Conservation (phyloP, 23 tunicate genomes). For the Oikopleura dioica region DNA sequence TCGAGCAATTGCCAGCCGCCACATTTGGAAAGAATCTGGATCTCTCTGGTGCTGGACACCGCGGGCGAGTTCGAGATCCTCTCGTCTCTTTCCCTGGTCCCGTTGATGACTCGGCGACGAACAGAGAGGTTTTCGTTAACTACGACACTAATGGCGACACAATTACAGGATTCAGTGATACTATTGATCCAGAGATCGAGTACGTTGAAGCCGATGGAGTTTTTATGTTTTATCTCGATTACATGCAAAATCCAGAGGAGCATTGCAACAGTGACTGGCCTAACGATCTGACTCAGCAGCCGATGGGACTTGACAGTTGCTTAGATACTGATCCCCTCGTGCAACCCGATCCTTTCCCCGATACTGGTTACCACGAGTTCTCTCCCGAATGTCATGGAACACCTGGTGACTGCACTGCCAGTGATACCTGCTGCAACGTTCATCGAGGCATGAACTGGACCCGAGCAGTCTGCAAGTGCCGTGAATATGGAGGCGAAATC, state of each 20-base stretch:
- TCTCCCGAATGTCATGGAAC: not conserved
- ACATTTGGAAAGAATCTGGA: not conserved
- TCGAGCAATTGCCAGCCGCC: not conserved
- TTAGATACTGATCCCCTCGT: not conserved
- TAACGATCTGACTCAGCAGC: not conserved
- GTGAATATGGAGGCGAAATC: not conserved
- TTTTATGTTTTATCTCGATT: constrained; percentile 3
- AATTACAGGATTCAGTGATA: not conserved
- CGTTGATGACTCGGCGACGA: too few relatives aligned
- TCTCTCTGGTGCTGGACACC: too few relatives aligned
- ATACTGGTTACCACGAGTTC: not conserved
- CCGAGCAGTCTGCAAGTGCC: not conserved
- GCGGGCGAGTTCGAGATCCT: too few relatives aligned
- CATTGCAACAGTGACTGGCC: not conserved
- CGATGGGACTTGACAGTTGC: not conserved
- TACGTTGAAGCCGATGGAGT: constrained; percentile 12
- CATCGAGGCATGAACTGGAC: constrained; percentile 6
- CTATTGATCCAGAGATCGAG: constrained; percentile 5
- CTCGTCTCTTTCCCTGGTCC: too few relatives aligned
- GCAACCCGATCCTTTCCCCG: not conserved
- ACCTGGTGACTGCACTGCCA: not conserved
- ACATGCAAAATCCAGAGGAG: not conserved
- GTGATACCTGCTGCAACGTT: not conserved
- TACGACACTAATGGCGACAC: not conserved
- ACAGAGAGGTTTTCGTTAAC: constrained; percentile 1